A percentile compares a stretch with the other conserved stretches of the same genome.
Evolutionary conservation across 2,797 vertebrate genomes (phyloP).

Genomic region (Silurus lanzhouensis): DNA sequence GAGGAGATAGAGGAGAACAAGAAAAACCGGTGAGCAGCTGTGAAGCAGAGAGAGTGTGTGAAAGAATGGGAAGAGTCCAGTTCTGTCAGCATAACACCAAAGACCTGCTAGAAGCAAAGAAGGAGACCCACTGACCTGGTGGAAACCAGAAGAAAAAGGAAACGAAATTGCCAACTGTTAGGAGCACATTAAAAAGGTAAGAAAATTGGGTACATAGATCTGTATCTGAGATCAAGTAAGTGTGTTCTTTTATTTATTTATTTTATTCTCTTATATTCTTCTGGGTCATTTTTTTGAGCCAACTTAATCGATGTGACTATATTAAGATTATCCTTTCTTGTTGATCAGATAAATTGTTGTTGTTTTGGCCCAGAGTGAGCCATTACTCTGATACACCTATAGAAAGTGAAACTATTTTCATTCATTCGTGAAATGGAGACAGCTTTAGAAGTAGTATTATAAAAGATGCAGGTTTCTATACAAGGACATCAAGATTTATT

Average conservation of each 20-base stretch:
- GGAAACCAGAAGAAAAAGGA: neutral
- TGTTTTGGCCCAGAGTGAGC: conserved; percentile 13
- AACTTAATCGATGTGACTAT: neutral
- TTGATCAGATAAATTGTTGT: neutral
- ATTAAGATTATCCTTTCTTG: neutral
- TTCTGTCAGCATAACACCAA: conserved; percentile 48
- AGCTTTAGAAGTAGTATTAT: neutral
- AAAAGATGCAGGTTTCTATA: neutral
- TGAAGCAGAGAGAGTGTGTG: conserved; percentile 59
- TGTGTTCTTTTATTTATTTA: conserved; percentile 42
- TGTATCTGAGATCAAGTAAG: conserved; percentile 51
- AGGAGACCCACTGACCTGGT: conserved; percentile 44
- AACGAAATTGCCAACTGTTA: conserved; percentile 44
- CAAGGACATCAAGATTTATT: conserved; percentile 10
- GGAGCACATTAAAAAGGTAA: conserved; percentile 29
- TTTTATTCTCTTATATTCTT: conserved; percentile 22
- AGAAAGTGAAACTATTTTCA: conserved; percentile 21
- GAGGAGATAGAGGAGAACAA: conserved; percentile 66
- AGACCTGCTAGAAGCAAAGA: conserved; percentile 48
- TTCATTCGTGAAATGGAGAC: conserved; percentile 8
- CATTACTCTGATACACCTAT: neutral
- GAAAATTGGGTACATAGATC: conserved; percentile 52
- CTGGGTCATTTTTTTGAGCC: conserved; percentile 32
- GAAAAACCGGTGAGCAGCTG: conserved; percentile 68
- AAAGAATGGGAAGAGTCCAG: conserved; percentile 61